Percentiles rank a stretch among this genome's conserved stretches.
Conservation (phyloP, 2,797 vertebrate species). For the Scolopax bukidnonensis region DNA sequence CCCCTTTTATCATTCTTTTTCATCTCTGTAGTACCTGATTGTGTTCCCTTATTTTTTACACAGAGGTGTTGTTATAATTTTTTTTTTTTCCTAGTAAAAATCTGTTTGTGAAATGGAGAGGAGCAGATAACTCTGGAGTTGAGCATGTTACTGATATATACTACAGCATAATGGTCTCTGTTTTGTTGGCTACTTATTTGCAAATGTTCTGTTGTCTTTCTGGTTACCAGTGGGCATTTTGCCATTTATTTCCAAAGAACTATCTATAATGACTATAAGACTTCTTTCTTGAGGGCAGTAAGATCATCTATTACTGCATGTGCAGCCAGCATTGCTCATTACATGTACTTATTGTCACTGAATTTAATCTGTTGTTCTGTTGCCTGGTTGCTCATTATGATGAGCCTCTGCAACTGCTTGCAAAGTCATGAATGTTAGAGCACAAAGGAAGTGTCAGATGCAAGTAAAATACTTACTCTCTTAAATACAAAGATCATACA, state of each 20-base stretch:
- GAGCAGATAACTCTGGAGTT: not conserved
- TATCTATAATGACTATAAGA: not conserved
- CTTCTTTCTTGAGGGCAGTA: not conserved
- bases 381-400: not conserved
- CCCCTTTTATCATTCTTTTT: not conserved
- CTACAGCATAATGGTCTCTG: not conserved
- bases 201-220: not conserved
- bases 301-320: not conserved
- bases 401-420: not conserved
- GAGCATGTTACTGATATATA: not conserved
- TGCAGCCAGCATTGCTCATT: not conserved
- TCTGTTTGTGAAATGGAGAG: not conserved
- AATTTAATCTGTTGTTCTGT: not conserved
- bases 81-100: not conserved
- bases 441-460: not conserved
- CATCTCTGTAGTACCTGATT: not conserved
- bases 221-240: not conserved
- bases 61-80: fast-evolving
- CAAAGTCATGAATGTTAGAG: not conserved
- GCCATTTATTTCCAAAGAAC: not conserved
- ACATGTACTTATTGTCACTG: not conserved
- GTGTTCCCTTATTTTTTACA: not conserved
- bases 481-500: not conserved
- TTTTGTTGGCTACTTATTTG: not conserved
- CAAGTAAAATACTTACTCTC: not conserved